phyloP scores from a whole-genome alignment of 2,113 vertebrate genomes.

The Dascyllus trimaculatus region DNA sequence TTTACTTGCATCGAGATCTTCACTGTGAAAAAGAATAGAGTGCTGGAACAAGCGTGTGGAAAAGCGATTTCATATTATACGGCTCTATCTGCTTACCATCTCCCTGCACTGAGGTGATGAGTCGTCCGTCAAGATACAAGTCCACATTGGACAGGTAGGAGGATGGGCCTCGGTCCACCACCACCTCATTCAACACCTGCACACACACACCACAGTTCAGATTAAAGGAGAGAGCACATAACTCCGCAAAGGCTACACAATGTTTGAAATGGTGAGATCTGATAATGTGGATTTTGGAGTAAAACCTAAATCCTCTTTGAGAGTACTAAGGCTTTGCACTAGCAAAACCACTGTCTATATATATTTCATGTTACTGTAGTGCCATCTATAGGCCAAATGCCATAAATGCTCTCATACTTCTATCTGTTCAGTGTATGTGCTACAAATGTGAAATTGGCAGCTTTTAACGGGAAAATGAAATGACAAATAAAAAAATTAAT shows the following conservation, averaged over 20 bases:
- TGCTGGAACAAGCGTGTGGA: too few relatives aligned
- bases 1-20: too few relatives aligned
- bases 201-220: background rate
- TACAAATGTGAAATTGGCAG: too few relatives aligned
- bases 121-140: constrained; percentile 86
- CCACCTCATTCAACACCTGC: constrained; percentile 88
- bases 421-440: background rate
- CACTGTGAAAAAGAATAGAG: too few relatives aligned
- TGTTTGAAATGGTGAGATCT: background rate
- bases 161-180: constrained; percentile 87
- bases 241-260: background rate
- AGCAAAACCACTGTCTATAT: background rate
- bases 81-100: constrained; percentile 75
- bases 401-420: background rate
- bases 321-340: background rate
- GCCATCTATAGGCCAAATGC: constrained; percentile 36
- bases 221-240: background rate
- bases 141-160: constrained; percentile 89
- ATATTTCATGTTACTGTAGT: background rate
- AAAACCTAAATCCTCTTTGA: background rate
- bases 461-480: background rate
- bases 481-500: background rate
- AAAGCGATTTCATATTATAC: too few relatives aligned
- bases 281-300: background rate
- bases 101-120: constrained; percentile 89